Percentiles rank a stretch among this genome's conserved stretches.
These are phyloP conservation scores for Gadopsis marmoratus DNA, from an alignment of 2,797 vertebrate species.

Conservation along the genomic window DNA sequence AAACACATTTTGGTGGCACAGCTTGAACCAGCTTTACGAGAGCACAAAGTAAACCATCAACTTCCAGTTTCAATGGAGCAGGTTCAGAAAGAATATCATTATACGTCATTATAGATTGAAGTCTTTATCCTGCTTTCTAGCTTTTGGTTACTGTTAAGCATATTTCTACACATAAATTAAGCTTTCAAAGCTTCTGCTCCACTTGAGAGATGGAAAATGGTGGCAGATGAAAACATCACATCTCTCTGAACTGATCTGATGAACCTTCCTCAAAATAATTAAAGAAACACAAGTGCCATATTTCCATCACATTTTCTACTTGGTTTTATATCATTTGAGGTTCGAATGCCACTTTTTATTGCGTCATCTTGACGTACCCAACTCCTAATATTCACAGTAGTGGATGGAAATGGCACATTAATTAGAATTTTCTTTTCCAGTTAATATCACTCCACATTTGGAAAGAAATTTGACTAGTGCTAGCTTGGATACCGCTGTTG, in stretches of 20 bases:
- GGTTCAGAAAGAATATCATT: not conserved
- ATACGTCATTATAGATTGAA: not conserved
- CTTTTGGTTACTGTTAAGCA: not conserved
- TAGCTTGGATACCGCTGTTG: no score
- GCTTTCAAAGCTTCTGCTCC: not conserved
- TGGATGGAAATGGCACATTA: no score
- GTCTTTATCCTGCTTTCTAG: not conserved
- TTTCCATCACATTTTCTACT: not conserved
- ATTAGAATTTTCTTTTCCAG: no score
- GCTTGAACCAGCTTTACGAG: constrained; percentile 5
- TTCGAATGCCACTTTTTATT: no score
- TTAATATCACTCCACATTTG: no score
- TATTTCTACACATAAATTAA: constrained; percentile 2
- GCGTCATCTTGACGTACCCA: no score
- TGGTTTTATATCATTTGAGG: no score
- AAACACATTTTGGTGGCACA: constrained; percentile 32
- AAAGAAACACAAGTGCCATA: not conserved
- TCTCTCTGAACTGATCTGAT: not conserved
- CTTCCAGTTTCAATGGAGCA: constrained; percentile 1
- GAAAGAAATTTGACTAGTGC: not conserved
- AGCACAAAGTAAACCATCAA: constrained; percentile 11
- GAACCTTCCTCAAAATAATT: not conserved
- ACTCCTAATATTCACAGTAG: no score
- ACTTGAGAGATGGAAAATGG: not conserved
- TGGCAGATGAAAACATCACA: not conserved